Conservation (phyloP, 2,113 vertebrate species). For the Boulengeromyrus knoepffleri region DNA sequence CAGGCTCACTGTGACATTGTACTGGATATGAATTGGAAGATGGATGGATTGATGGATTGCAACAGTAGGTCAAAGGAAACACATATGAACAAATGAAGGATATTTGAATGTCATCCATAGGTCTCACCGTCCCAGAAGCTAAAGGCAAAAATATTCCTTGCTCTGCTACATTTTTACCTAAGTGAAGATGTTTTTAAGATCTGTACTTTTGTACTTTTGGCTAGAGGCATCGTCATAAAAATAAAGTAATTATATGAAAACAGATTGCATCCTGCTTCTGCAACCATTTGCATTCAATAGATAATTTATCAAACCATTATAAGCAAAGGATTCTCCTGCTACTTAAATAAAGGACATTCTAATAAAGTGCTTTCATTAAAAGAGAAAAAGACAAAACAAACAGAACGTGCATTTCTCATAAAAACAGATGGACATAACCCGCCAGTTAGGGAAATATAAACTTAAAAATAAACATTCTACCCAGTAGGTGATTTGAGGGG, state of each 20-base stretch:
- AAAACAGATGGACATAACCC: not conserved
- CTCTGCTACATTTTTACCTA: not conserved
- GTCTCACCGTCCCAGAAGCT: not conserved
- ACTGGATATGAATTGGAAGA: not conserved
- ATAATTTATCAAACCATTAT: not conserved
- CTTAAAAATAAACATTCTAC: slow-evolving; percentile 1
- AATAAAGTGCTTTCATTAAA: not conserved
- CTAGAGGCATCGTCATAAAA: not conserved
- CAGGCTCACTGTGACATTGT: not conserved
- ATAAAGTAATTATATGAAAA: not conserved
- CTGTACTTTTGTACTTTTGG: not conserved
- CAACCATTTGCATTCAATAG: not conserved
- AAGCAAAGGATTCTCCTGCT: not conserved
- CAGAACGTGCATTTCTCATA: not conserved
- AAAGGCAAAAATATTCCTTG: not conserved
- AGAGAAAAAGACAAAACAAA: not conserved
- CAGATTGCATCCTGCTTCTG: not conserved
- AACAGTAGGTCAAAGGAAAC: not conserved
- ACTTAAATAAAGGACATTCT: not conserved
- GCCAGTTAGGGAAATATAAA: not conserved
- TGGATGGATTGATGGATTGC: not conserved
- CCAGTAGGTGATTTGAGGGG: not conserved
- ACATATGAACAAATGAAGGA: not conserved
- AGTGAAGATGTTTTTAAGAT: not conserved
- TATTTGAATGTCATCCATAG: not conserved